Evolutionary conservation across 2,888 invertebrate genomes (phyloP).

Genomic region (Seira musarum): DNA sequence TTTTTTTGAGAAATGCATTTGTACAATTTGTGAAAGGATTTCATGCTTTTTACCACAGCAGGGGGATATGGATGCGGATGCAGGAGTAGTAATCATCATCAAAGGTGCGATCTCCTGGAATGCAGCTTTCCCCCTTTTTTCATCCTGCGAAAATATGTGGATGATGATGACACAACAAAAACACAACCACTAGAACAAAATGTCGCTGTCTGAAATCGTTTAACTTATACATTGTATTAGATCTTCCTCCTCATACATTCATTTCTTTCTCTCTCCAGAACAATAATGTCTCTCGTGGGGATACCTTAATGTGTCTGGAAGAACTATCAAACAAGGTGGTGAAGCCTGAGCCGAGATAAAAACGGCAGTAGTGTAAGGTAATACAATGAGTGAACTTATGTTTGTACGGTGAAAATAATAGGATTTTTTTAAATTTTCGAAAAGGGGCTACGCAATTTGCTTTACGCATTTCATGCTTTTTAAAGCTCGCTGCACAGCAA

Average conservation of each 20-base stretch:
- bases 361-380: too few relatives aligned
- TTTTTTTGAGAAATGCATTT: neutral
- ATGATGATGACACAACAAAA: too few relatives aligned
- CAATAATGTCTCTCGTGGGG: constrained; percentile 53
- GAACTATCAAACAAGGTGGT: constrained; percentile 24
- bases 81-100: constrained; percentile 24
- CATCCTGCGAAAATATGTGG: too few relatives aligned
- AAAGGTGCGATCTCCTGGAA: constrained; percentile 26
- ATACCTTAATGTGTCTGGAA: constrained; percentile 47
- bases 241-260: constrained; percentile 8
- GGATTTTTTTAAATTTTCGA: constrained; percentile 46
- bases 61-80: constrained; percentile 16
- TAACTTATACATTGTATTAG: too few relatives aligned
- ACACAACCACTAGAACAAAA: too few relatives aligned
- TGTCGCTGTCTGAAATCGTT: too few relatives aligned
- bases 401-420: constrained; percentile 32
- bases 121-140: too few relatives aligned
- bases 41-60: constrained; percentile 25
- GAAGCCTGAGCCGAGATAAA: too few relatives aligned
- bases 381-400: too few relatives aligned
- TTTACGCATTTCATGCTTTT: constrained; percentile 46
- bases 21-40: constrained; percentile 17
- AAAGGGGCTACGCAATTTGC: constrained; percentile 28
- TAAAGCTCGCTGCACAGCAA: constrained; percentile 15
- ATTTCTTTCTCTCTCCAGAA: neutral